Evolutionary conservation across 2,113 vertebrate species (phyloP).

Genomic region (Capreolus pygargus): DNA sequence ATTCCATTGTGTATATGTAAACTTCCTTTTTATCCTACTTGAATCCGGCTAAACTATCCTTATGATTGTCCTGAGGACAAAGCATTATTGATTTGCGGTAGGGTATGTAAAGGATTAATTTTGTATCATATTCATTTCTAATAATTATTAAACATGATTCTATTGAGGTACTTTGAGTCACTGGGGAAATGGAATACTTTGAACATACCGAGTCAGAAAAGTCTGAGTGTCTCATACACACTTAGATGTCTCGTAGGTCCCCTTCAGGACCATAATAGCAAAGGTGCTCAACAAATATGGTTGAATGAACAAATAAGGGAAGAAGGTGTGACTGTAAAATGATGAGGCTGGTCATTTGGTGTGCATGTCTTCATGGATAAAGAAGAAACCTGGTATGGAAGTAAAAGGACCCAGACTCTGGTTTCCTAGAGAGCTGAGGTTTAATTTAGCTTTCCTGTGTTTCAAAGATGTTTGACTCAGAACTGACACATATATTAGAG

Average conservation of each 20-base stretch:
- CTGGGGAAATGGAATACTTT: background rate
- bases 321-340: background rate
- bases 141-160: background rate
- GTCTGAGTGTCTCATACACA: fast-evolving
- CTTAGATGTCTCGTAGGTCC: background rate
- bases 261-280: background rate
- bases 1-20: background rate
- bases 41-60: background rate
- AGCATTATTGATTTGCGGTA: background rate
- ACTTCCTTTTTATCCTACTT: background rate
- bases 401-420: background rate
- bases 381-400: background rate
- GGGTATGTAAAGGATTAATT: background rate
- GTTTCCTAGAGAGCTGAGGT: background rate
- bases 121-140: background rate
- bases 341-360: background rate
- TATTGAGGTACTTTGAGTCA: background rate
- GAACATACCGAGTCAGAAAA: background rate
- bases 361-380: background rate
- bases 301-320: background rate
- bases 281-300: background rate
- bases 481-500: background rate
- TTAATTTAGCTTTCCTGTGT: background rate
- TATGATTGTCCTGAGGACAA: background rate
- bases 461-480: background rate